phyloP scores from a whole-genome alignment of 2,797 vertebrate species.

The Pterois miles region DNA sequence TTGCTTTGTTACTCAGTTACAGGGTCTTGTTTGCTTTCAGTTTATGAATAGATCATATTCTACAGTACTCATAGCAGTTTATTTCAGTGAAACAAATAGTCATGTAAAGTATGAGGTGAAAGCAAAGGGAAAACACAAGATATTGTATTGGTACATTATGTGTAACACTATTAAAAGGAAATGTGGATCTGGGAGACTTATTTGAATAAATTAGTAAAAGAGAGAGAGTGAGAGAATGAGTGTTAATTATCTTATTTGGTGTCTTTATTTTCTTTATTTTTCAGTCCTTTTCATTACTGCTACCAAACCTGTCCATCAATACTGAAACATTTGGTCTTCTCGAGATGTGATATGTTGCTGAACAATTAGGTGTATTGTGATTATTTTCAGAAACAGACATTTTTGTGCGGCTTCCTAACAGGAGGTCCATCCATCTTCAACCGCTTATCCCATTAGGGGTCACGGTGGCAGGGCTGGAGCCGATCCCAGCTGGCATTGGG shows the following conservation, averaged over 20 bases:
- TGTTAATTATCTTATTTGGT: background rate
- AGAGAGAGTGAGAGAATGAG: background rate
- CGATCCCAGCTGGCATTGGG: too few relatives aligned
- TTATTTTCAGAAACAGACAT: background rate
- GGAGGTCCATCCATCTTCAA: too few relatives aligned
- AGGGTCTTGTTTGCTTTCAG: background rate
- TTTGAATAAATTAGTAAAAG: background rate
- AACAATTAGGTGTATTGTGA: background rate
- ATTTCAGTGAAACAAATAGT: background rate
- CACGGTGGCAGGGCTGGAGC: too few relatives aligned
- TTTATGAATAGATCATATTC: slow-evolving; percentile 1
- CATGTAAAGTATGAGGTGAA: background rate
- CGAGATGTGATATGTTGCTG: background rate
- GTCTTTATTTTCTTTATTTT: background rate
- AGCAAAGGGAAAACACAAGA: background rate
- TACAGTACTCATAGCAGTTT: background rate
- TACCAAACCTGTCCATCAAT: background rate
- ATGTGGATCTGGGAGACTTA: background rate
- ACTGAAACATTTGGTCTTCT: background rate
- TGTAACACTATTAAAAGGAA: background rate
- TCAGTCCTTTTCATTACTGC: background rate
- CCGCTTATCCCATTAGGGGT: too few relatives aligned
- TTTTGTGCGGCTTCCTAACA: background rate
- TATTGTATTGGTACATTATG: background rate
- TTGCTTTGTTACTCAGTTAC: slow-evolving; percentile 14